Conservation (phyloP, 2,888 invertebrate species). For the Thumatha senex region DNA sequence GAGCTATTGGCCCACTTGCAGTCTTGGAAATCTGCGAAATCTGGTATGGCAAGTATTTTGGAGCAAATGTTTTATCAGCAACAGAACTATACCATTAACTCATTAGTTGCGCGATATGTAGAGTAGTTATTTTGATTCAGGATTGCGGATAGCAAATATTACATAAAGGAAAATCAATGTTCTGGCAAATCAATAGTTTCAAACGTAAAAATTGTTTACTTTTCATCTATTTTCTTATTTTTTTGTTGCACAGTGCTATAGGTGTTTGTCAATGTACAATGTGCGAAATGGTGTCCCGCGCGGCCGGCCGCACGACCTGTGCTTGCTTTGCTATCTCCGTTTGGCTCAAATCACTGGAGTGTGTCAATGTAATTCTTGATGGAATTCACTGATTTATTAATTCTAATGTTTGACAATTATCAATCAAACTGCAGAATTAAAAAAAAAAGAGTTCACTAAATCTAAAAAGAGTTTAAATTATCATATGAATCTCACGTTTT, state of each 20-base stretch:
- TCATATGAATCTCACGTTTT: no score
- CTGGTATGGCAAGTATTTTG: conserved; percentile 14
- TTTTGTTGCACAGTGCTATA: conserved; percentile 23
- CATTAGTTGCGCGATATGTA: conserved; percentile 17
- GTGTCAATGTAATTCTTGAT: no score
- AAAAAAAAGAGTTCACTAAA: no score
- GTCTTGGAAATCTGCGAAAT: conserved; percentile 12
- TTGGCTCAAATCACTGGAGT: conserved; percentile 20
- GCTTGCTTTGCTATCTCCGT: conserved; percentile 25
- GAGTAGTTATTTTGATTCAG: conserved; percentile 16
- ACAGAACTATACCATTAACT: conserved; percentile 22
- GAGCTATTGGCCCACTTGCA: not conserved
- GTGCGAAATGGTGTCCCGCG: conserved; percentile 28
- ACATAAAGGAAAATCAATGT: conserved; percentile 15
- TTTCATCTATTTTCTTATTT: conserved; percentile 9
- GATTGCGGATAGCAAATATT: conserved; percentile 4
- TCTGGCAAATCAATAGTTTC: conserved; percentile 16
- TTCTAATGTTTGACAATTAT: no score
- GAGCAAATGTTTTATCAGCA: conserved; percentile 21
- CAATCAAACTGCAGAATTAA: no score
- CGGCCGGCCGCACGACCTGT: conserved; percentile 29
- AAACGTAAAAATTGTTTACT: conserved; percentile 6
- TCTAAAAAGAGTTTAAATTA: no score
- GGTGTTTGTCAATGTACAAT: conserved; percentile 26
- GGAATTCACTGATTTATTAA: no score